A percentile compares a stretch with the other conserved stretches of the same genome.
These are phyloP conservation scores for Syrista parreyssii DNA, from an alignment of 2,888 invertebrate genomes.

Conservation along the genomic window DNA sequence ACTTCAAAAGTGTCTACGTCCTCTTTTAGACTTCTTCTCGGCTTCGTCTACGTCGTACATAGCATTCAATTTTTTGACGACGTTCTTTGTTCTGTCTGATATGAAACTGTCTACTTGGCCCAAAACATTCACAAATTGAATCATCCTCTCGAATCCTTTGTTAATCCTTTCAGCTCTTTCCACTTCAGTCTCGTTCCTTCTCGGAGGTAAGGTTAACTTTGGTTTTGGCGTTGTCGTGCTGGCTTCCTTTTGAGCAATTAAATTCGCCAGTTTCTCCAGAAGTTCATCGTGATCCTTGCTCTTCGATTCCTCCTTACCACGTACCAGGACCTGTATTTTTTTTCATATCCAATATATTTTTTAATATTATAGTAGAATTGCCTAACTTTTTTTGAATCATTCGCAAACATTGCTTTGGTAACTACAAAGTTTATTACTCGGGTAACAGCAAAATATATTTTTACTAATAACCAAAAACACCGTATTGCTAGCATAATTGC, in stretches of 20 bases:
- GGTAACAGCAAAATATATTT: neutral
- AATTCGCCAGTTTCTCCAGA: constrained; percentile 32
- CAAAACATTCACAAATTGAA: constrained; percentile 67
- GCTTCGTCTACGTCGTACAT: constrained; percentile 63
- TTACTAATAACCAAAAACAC: too few species aligned
- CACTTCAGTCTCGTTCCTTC: constrained; percentile 54
- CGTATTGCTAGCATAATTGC: too few species aligned
- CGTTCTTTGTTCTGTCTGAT: constrained; percentile 63
- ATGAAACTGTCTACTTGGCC: constrained; percentile 69
- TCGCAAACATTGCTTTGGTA: neutral
- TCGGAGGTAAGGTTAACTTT: constrained; percentile 42
- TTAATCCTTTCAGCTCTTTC: constrained; percentile 63
- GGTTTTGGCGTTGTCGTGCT: neutral
- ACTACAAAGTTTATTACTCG: neutral
- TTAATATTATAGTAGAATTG: neutral
- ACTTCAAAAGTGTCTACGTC: neutral
- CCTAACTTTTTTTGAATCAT: neutral
- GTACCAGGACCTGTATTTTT: neutral
- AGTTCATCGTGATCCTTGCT: constrained; percentile 39
- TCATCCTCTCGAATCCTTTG: constrained; percentile 67
- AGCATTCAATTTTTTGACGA: constrained; percentile 66
- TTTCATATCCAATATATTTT: neutral
- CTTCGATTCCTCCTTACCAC: constrained; percentile 24
- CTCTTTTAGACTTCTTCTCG: constrained; percentile 32
- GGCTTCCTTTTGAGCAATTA: constrained; percentile 15